Conservation (phyloP, 1,140 invertebrate species). For the Akabosia matsudoensis region DNA sequence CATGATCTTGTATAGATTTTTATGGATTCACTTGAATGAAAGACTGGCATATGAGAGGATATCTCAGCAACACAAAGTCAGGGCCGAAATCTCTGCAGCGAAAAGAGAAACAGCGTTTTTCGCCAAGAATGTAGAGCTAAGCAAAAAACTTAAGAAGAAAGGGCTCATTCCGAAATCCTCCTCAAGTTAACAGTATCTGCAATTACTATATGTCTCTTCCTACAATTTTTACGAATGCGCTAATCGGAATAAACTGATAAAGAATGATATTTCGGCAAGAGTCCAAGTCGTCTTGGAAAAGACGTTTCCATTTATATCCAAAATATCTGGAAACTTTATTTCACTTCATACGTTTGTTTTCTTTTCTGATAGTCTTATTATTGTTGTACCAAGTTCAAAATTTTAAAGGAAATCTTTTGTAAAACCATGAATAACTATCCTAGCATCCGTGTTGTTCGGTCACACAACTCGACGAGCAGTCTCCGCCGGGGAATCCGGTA, state of each 20-base stretch:
- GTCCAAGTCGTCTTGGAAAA: no score
- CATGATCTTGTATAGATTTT: slow-evolving; percentile 64
- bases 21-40: slow-evolving; percentile 92
- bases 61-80: slow-evolving; percentile 76
- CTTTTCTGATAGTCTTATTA: not conserved
- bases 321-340: no score
- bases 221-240: no score
- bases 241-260: no score
- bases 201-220: no score
- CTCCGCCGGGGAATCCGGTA: not conserved
- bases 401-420: not conserved
- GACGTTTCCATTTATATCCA: no score
- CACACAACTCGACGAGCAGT: not conserved
- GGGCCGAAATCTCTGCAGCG: slow-evolving; percentile 83
- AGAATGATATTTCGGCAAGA: no score
- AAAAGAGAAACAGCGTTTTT: slow-evolving; percentile 85
- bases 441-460: not conserved
- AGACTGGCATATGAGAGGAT: slow-evolving; percentile 86
- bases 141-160: slow-evolving; percentile 63
- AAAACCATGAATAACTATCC: not conserved
- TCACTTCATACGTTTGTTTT: no score
- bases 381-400: not conserved
- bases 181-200: not conserved
- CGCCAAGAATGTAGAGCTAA: slow-evolving; percentile 75
- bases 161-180: slow-evolving; percentile 19